Base-by-base conservation (phyloP, 2,888 invertebrate genomes). In the Drosophila hamatofila region DNA sequence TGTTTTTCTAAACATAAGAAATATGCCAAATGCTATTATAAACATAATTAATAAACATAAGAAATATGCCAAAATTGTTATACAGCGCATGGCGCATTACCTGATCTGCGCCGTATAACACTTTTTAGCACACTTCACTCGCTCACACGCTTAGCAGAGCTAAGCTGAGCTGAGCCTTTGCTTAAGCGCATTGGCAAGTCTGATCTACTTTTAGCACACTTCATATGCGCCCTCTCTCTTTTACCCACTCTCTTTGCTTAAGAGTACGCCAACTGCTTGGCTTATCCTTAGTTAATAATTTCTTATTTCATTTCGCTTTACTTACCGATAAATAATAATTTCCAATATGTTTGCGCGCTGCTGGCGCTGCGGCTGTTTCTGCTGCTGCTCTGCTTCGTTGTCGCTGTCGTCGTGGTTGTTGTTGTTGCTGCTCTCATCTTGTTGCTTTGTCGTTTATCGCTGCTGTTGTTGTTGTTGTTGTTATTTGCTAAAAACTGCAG, bases 301-400 rank as follows among this genome's bases (percentile, higher is more conserved):
- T 12, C 54, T 44, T 23, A 25, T 21, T 52, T 52, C 52, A 6
- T 23, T 52, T 39, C 6, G 54, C 37, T 18, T 39, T 39, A 90
- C 91, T 91, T 73, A 91, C 91, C 91, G 76, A 91, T 90, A 70
- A 86, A 75, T 73, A 80, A 78, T 72, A 86, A 83, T 79, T 83
- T 90, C 79, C 90, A 88, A 81, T 64, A 56, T 57, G 64, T 79
- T 72, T 56, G 56, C 70, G 74, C 49, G 30, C 67, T 44, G 55
- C 65, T 48, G n/a, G 70, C 25, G 72, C 52, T 61, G 65, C 23
- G 66, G 57, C 42, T 63, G 52, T 12, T 54, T 25, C 37, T 25
- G n/a, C 44, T 52, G 42, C 16, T 55, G 41, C 18, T 52, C 21
- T 35, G 58, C 30, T 58, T 57, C 33, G 58, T 49, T 58, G 51